Conservation (phyloP, 2,113 vertebrate genomes). For the Bubalus kerabau region DNA sequence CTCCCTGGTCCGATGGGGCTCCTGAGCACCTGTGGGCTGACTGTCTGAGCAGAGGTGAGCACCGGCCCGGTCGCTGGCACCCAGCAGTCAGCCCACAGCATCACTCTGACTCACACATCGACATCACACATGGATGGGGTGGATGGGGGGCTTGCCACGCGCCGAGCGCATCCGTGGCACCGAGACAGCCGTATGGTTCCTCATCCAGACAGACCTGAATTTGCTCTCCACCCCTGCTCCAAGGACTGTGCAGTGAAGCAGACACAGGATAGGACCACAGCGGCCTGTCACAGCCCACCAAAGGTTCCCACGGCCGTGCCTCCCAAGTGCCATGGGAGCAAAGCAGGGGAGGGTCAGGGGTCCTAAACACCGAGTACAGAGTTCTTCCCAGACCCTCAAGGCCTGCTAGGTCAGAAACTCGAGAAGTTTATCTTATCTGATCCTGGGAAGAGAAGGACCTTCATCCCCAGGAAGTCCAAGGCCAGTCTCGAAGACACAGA, state of each 20-base stretch:
- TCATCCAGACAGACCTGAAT: neutral
- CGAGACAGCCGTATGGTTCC: accelerated
- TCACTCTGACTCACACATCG: accelerated
- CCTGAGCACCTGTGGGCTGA: neutral
- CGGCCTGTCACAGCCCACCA: neutral
- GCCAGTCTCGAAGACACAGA: neutral
- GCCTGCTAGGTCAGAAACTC: neutral
- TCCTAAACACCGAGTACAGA: neutral
- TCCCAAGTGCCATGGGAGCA: neutral
- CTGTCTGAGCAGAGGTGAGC: accelerated
- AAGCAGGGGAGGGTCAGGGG: too few species aligned
- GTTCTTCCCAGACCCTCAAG: neutral
- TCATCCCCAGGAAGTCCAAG: neutral
- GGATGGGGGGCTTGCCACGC: neutral
- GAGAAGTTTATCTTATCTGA: too few species aligned
- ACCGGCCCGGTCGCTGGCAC: accelerated
- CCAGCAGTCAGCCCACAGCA: accelerated
- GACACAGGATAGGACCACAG: neutral
- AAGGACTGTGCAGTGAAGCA: accelerated
- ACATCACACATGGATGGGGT: accelerated
- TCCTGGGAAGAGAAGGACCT: neutral
- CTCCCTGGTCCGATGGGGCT: neutral
- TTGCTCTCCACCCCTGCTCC: neutral
- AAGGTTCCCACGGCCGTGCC: accelerated
- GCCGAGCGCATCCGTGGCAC: neutral